Base-by-base conservation (phyloP, 2,888 invertebrate species). In the Cheilosia grossa region DNA sequence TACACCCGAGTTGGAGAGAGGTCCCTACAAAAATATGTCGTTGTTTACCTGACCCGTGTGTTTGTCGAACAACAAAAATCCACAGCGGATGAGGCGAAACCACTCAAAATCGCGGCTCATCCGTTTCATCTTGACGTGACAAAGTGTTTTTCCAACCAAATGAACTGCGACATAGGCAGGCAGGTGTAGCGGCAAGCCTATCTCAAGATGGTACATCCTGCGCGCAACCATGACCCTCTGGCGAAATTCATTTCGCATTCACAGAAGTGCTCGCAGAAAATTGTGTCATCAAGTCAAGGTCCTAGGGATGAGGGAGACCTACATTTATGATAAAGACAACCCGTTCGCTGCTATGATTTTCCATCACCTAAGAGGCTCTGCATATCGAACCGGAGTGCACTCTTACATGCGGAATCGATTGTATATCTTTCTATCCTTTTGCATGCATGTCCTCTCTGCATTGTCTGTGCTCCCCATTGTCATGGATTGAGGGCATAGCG, bases 241-340 rank as follows among this genome's bases (percentile, higher is more conserved):
- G 40, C 24, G 44, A 58, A 51, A 42, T 42, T 30, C n/a, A 27
- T 58, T 54, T 72, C 72, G 42, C 27, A 59, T 70, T 53, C 70
- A 19, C 19, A 37, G 27, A 27, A 47, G 58, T 42, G 44, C 40
- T 64, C 10, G 33, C 21, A n/a, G 7, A 40, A 33, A 81, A 81
- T 66, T 77, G 67, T 82, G 73, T 66, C 82, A 77, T 74, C 33
- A 81, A 75, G 79, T 80, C 80, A 80, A 80, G 80, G 75, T 75
- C 58, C 44, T 72, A 33, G 6, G 42, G 49, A 2, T n/a, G 42
- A n/a, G 30, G 44, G 37, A n/a, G 27, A 2, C 3, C 10, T 37
- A 13, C 4, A 4, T 27, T 27, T 27, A 27, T 27, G 27, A 27
- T 27, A 13, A 37, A 37, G 37, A 37, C 37, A 37, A 13, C 4